Evolutionary conservation across 2,888 invertebrate genomes (phyloP), one percentile per base, ranked within the genome.

Genomic region (Alloplasta piceator): DNA sequence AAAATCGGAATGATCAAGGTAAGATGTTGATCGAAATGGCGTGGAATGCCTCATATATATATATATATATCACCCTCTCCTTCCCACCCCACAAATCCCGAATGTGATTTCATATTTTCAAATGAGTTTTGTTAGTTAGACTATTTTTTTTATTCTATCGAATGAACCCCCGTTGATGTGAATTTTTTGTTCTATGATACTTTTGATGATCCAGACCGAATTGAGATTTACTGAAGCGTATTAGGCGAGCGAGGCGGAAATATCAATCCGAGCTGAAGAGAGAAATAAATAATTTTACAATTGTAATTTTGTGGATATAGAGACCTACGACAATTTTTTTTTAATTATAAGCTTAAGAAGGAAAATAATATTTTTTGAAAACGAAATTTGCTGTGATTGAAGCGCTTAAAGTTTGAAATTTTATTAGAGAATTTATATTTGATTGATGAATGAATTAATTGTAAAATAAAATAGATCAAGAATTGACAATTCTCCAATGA

Each of bases 71-170:
- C 66, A 48, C 73, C 73, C 63, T 66, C 41, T 75, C 70, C 66
- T 66, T 56, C 52, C 46, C 64, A 55, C 46, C 55, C 60, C 64
- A 46, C 58, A 26, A 63, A 67, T n/a, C 7, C 41, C 5, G 58
- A 43, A 75, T 26, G 16, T 48, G 39, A 56, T 58, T 38, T 60
- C 46, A 48, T 46, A 64, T 58, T 66, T 38, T 14, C 55, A 48
- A 61, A 80, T 76, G 80, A 80, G 60, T 48, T 73, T 61, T 70
- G 74, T 74, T 79, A 68, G 48, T 78, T 16, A 61, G 43, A 26
- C 26, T 26, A 26, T 41, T 70, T 77, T 77, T 58, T 67, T 77
- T 39, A 38, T 56, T 66, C 63, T 50, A 41, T 64, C 56, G 58
- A 64, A 58, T 78, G n/a, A 46, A 43, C 46, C 16, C 14, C 58